Evolutionary conservation across 2,113 vertebrate species (phyloP), one percentile per base, ranked within the genome.

Genomic region (Apteryx owenii): DNA sequence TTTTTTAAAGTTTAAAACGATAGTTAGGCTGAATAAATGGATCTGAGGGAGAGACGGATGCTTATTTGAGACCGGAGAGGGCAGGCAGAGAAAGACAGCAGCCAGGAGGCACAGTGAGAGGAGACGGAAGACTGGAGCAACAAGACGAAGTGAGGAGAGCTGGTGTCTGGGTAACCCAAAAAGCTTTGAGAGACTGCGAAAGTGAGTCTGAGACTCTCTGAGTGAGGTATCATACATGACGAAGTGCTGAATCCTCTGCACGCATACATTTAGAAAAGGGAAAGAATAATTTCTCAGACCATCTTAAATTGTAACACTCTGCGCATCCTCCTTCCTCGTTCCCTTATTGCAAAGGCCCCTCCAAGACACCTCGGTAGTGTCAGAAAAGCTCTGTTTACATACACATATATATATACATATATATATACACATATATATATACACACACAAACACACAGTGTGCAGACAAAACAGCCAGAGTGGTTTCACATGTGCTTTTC

Each of bases 331-430:
- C 9, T 50, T 31, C 42, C 5, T 0, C 11, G 0, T 8, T 31
- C 20, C 61, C 38, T n/a, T 22, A 15, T 0, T 26, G 48, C 73
- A 85, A 58, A 29, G 62, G 62, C 7, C 40, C 50, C 29, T 38
- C 19, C 7, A 60, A 40, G 5, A 20, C 42, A 40, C 8, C 31
- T 12, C 12, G 56, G 44, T 38, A 1, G 0, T 18, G 44, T 5
- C 72, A 50, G 58, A 12, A 31, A 64, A 84, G 60, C 68, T 82
- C 42, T 36, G 79, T 68, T 70, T 54, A 58, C 51, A 5, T 18
- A 4, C 31, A 68, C 76, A 36, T 0, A 0, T 4, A 1, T 17
- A 48, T 77, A 58, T 31, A 5, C 2, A 8, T 4, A 6, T 10
- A 38, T 8, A 64, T 14, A 53, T 7, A 38, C 3, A 38, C 0